Base-by-base conservation (phyloP, 2,113 vertebrate genomes). In the Petaurus breviceps region DNA sequence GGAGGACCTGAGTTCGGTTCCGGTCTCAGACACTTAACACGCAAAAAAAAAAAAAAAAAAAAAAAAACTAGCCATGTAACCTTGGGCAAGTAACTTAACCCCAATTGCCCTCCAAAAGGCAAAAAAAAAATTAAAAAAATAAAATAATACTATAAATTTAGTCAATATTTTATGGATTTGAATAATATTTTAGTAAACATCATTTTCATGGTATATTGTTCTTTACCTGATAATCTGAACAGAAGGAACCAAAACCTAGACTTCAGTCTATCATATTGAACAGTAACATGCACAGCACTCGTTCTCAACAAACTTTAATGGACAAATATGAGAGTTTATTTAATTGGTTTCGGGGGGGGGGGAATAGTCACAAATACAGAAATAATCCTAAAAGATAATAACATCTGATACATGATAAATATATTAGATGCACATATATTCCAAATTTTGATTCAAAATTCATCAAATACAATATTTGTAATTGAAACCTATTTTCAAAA, bases 401-500 rank as follows among this genome's bases (percentile, higher is more conserved):
- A 5, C 2, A 61, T 77, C 49, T 51, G 1, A 43, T 6, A 51
- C 93, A 23, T 54, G 47, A 90, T 90, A 3, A 0, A 90, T 16
- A 54, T 1, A 93, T 47, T 51, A 94, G n/a, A 91, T 90, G 50
- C 10, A 55, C 2, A 25, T 68, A 12, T 14, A 31, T 31, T 92
- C 11, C 46, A 68, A 53, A 52, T 90, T 2, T 28, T 77, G 92
- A 68, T 52, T 28, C 68, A 57, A 26, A 0, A 7, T 49, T 95
- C 47, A 95, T 51, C 90, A 8, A 68, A 19, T n/a, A 37, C 14
- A 68, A 61, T 26, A 93, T 61, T 93, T 51, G 24, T 6, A 43
- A 25, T 84, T 90, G 31, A 7, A 61, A 52, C 16, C 24, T 95
- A 77, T 91, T 8, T 54, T 94, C 31, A 89, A 94, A 94, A 93